These are phyloP conservation scores for Lucifuga dentata DNA, from an alignment of 2,113 vertebrate genomes.

Conservation along the genomic window DNA sequence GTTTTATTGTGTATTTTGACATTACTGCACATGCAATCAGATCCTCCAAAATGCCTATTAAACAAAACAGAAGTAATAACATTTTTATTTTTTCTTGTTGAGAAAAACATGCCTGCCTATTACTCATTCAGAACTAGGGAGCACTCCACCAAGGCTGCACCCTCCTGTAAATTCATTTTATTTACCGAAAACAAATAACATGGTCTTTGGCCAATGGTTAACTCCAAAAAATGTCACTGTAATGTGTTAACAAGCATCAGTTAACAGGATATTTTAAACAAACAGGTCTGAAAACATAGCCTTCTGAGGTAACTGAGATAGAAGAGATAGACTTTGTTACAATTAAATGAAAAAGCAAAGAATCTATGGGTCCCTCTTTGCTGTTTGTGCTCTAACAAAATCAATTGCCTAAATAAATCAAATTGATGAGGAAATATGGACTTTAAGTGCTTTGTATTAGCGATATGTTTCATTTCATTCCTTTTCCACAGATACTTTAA, in stretches of 20 bases:
- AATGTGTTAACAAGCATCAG: too few species aligned
- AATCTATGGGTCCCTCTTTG: conserved; percentile 9
- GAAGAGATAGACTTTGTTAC: conserved; percentile 33
- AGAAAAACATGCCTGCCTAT: conserved; percentile 37
- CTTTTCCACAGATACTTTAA: background rate
- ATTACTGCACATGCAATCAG: conserved; percentile 70
- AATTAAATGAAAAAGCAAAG: conserved; percentile 41
- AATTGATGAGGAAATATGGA: conserved; percentile 16
- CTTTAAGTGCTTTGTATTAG: conserved; percentile 16
- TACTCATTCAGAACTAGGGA: conserved; percentile 27
- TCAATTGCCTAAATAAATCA: conserved; percentile 40
- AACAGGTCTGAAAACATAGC: too few species aligned
- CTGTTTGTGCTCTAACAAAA: conserved; percentile 23
- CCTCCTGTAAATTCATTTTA: too few species aligned
- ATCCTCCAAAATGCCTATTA: conserved; percentile 69
- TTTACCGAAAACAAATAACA: too few species aligned
- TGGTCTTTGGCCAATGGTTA: too few species aligned
- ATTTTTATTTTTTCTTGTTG: conserved; percentile 59
- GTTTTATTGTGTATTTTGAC: conserved; percentile 63
- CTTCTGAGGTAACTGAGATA: conserved; percentile 19
- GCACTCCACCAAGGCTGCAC: too few species aligned
- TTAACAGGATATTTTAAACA: too few species aligned
- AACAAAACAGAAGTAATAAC: conserved; percentile 56
- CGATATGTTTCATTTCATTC: background rate
- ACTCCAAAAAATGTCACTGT: too few species aligned